Evolutionary conservation across 2,797 vertebrate genomes (phyloP).

Genomic region (Spheniscus humboldti): DNA sequence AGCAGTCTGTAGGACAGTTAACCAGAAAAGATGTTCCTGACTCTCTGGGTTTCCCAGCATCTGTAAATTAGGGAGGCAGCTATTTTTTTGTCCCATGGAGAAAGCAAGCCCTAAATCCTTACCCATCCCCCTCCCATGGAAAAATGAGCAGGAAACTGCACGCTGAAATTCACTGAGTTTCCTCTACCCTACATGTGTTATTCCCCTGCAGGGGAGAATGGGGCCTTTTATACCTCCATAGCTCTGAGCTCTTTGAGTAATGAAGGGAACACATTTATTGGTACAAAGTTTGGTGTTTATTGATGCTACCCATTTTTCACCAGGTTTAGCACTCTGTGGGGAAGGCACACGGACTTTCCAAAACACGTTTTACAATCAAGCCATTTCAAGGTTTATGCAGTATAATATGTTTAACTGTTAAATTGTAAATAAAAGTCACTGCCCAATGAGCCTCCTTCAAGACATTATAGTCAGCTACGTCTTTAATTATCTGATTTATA

Average conservation of each 20-base stretch:
- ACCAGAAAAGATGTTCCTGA: background rate
- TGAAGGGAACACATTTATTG: slow-evolving; percentile 77
- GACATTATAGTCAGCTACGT: slow-evolving; percentile 50
- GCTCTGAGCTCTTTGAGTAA: slow-evolving; percentile 59
- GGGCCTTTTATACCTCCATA: slow-evolving; percentile 48
- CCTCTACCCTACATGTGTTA: slow-evolving; percentile 46
- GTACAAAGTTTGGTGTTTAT: slow-evolving; percentile 75
- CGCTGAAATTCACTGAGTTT: slow-evolving; percentile 20
- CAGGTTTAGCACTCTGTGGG: slow-evolving; percentile 78
- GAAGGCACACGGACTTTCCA: slow-evolving; percentile 74
- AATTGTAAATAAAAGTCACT: slow-evolving; percentile 73
- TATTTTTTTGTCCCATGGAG: background rate
- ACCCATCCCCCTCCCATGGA: background rate
- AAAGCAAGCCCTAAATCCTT: background rate
- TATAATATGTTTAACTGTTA: slow-evolving; percentile 68
- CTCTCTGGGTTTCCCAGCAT: background rate
- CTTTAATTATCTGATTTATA: slow-evolving; percentile 75
- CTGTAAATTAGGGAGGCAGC: background rate
- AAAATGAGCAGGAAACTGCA: slow-evolving; percentile 36
- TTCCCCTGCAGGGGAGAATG: slow-evolving; percentile 59
- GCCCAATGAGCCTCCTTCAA: slow-evolving; percentile 58
- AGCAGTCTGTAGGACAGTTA: background rate
- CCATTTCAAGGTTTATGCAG: slow-evolving; percentile 73
- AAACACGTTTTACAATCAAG: slow-evolving; percentile 74
- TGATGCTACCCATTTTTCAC: slow-evolving; percentile 76